These are phyloP conservation scores for Sturnira hondurensis DNA, from an alignment of 2,113 vertebrate genomes.

Conservation along the genomic window DNA sequence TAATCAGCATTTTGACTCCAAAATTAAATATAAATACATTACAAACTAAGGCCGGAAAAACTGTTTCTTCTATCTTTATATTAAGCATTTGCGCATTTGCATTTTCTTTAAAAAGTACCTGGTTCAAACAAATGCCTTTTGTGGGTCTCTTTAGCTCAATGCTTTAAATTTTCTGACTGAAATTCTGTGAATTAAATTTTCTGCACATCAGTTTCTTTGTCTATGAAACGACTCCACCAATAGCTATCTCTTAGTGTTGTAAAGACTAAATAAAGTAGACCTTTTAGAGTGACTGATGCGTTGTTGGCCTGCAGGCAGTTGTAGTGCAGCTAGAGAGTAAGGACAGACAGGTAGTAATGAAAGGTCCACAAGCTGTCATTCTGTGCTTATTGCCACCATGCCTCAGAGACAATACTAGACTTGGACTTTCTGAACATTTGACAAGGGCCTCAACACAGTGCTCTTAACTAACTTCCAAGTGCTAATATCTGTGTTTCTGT, in stretches of 20 bases:
- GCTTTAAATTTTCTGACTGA: neutral
- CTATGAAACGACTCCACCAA: neutral
- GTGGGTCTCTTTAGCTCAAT: neutral
- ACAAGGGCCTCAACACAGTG: neutral
- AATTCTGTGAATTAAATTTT: neutral
- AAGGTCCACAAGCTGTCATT: neutral
- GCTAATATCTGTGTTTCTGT: neutral
- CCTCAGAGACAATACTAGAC: neutral
- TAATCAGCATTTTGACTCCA: neutral
- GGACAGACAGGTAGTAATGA: neutral
- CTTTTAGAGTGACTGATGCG: neutral
- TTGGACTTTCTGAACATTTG: neutral
- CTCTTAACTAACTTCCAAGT: neutral
- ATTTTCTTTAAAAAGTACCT: neutral
- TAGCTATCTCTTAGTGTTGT: neutral
- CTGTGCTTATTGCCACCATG: neutral
- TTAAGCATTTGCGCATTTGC: neutral
- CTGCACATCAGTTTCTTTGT: neutral
- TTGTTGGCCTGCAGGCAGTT: neutral
- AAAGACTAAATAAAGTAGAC: neutral
- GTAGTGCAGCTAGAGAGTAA: neutral
- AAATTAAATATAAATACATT: neutral
- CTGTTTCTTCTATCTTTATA: neutral
- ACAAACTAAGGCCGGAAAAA: neutral
- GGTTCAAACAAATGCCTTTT: neutral